These are phyloP conservation scores for Drosophila arizonae DNA, from an alignment of 1,140 invertebrate species.

Conservation along the genomic window DNA sequence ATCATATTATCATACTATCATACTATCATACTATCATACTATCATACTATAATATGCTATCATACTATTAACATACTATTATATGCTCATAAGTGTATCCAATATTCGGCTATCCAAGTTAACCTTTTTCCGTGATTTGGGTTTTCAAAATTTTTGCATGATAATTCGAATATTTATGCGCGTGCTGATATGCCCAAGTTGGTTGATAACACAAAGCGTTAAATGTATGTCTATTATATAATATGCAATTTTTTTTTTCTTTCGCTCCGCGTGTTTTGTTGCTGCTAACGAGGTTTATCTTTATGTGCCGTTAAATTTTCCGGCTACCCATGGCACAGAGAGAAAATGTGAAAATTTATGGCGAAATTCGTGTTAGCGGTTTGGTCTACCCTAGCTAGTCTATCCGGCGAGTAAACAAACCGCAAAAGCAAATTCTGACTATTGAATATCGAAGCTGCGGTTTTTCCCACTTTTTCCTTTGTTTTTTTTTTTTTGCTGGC, in stretches of 20 bases:
- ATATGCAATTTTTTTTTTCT: constrained; percentile 6
- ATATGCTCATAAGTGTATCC: too few relatives aligned
- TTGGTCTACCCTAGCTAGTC: constrained; percentile 7
- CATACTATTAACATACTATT: too few relatives aligned
- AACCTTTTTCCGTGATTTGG: too few relatives aligned
- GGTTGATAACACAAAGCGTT: constrained; percentile 30
- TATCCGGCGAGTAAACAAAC: constrained; percentile 23
- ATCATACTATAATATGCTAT: too few relatives aligned
- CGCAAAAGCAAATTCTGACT: constrained; percentile 52
- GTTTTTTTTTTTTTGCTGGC: not conserved
- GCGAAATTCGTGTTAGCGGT: constrained; percentile 18
- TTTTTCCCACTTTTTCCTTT: constrained; percentile 11
- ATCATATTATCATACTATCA: too few relatives aligned
- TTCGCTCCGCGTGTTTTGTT: constrained; percentile 8
- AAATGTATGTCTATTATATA: constrained; percentile 24
- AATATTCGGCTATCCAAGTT: too few relatives aligned
- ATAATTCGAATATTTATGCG: constrained; percentile 48
- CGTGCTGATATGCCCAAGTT: constrained; percentile 28
- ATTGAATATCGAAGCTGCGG: constrained; percentile 74
- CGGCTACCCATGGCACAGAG: constrained; percentile 27
- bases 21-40: too few relatives aligned
- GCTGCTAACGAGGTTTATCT: constrained; percentile 54
- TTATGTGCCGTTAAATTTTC: constrained; percentile 56
- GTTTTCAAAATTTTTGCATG: constrained; percentile 1
- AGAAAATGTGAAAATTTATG: constrained; percentile 47